Percentiles rank a stretch among this genome's conserved stretches.
These are phyloP conservation scores for Xiphydria camelus DNA, from an alignment of 2,888 invertebrate species.

Conservation along the genomic window DNA sequence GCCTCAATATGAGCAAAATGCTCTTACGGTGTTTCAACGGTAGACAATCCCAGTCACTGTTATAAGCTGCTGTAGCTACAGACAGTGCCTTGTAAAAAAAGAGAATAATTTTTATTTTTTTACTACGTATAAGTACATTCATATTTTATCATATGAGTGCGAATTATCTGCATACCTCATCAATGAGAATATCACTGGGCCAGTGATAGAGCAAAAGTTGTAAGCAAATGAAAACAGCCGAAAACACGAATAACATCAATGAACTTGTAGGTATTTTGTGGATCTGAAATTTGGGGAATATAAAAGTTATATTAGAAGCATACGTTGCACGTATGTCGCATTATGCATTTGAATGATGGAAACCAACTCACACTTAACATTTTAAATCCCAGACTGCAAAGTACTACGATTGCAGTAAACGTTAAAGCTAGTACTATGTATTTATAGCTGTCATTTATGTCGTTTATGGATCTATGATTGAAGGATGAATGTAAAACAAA, in stretches of 20 bases:
- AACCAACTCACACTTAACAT: slow-evolving; percentile 21
- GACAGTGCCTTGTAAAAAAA: slow-evolving; percentile 13
- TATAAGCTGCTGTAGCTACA: slow-evolving; percentile 20
- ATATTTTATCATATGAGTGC: no score
- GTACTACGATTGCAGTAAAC: slow-evolving; percentile 23
- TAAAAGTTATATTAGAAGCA: neutral
- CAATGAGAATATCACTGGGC: slow-evolving; percentile 23
- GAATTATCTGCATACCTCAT: slow-evolving; percentile 22
- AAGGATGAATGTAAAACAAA: no score
- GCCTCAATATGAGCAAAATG: slow-evolving; percentile 21
- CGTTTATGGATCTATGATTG: slow-evolving; percentile 21
- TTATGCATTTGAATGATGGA: no score
- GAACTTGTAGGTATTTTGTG: neutral
- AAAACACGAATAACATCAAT: slow-evolving; percentile 12
- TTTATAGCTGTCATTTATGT: slow-evolving; percentile 22
- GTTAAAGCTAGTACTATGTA: slow-evolving; percentile 23
- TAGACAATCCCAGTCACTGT: slow-evolving; percentile 22
- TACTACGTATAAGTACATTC: neutral
- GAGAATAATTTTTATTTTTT: neutral
- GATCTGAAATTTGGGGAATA: slow-evolving; percentile 7
- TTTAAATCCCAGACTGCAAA: slow-evolving; percentile 28
- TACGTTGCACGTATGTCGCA: no score
- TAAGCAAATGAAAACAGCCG: slow-evolving; percentile 23
- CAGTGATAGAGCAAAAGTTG: slow-evolving; percentile 27
- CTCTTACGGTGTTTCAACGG: slow-evolving; percentile 16